phyloP scores from a whole-genome alignment of 2,113 vertebrate species.

The Eira barbara region DNA sequence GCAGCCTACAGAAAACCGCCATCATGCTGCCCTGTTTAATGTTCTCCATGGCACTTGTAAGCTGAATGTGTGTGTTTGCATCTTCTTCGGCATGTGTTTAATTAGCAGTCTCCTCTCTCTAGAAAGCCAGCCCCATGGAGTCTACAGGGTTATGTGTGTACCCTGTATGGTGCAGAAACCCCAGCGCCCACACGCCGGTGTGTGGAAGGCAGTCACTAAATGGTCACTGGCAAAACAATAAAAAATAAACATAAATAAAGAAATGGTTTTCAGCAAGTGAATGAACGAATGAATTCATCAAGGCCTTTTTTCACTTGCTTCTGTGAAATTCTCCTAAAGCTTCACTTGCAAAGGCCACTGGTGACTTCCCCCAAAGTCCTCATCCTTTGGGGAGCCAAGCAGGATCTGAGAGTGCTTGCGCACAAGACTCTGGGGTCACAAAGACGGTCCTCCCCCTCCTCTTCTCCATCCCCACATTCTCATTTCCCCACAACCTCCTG shows the following conservation, averaged over 20 bases:
- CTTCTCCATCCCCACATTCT: too few species aligned
- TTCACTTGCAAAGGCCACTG: neutral
- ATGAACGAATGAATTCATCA: neutral
- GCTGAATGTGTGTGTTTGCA: too few species aligned
- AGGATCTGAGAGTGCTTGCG: too few species aligned
- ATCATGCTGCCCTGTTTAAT: fast-evolving
- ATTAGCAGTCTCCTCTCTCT: neutral
- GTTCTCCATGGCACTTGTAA: neutral
- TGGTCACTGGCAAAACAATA: neutral
- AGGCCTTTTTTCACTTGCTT: neutral
- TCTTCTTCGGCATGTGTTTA: neutral
- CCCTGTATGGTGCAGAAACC: neutral
- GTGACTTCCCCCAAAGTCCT: neutral
- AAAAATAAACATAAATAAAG: neutral
- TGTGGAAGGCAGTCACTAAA: neutral
- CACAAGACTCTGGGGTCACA: fast-evolving
- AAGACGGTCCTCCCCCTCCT: too few species aligned
- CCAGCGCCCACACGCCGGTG: neutral
- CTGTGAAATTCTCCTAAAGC: neutral
- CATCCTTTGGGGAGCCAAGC: neutral
- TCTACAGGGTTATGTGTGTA: fast-evolving
- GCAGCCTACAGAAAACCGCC: neutral
- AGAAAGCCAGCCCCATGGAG: neutral
- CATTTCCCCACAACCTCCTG: neutral
- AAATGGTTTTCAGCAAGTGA: too few species aligned